These are phyloP conservation scores for Distichodus sexfasciatus DNA, from an alignment of 2,797 vertebrate species.

Conservation along the genomic window DNA sequence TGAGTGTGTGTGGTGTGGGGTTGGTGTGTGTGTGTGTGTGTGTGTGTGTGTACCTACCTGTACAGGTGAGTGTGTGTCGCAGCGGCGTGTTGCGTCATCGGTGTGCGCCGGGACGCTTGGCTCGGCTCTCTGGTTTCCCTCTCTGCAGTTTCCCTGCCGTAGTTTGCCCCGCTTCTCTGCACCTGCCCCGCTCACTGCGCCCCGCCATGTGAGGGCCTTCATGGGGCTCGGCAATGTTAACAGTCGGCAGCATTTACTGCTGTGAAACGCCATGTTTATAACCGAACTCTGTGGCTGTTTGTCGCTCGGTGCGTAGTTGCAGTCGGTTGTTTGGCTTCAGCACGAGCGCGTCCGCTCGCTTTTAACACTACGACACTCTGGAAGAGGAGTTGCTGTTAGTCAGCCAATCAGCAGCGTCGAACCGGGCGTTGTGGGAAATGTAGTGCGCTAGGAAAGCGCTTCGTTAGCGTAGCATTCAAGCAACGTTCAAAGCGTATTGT, in stretches of 20 bases:
- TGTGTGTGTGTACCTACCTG: too few species aligned
- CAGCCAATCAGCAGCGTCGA: constrained; percentile 24
- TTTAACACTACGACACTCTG: neutral
- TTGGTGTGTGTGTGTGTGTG: too few species aligned
- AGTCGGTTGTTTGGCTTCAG: too few species aligned
- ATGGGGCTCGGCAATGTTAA: constrained; percentile 14
- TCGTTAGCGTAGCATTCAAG: neutral
- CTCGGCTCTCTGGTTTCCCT: too few species aligned
- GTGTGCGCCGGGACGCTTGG: too few species aligned
- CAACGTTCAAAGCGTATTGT: too few species aligned
- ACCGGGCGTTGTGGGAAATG: constrained; percentile 23
- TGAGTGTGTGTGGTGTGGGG: too few species aligned
- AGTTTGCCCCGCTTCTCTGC: neutral
- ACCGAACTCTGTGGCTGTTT: too few species aligned
- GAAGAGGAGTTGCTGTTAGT: neutral
- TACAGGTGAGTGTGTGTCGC: too few species aligned
- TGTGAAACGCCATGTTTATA: constrained; percentile 62
- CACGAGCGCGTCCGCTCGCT: neutral
- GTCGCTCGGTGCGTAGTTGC: too few species aligned
- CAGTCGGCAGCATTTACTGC: constrained; percentile 42
- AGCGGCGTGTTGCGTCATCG: too few species aligned
- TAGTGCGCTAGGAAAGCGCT: neutral
- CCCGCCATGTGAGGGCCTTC: neutral
- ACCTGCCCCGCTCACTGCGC: constrained; percentile 14
- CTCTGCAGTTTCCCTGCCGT: too few species aligned